phyloP scores from a whole-genome alignment of 2,888 invertebrate species.

The Campoplex capitator region DNA sequence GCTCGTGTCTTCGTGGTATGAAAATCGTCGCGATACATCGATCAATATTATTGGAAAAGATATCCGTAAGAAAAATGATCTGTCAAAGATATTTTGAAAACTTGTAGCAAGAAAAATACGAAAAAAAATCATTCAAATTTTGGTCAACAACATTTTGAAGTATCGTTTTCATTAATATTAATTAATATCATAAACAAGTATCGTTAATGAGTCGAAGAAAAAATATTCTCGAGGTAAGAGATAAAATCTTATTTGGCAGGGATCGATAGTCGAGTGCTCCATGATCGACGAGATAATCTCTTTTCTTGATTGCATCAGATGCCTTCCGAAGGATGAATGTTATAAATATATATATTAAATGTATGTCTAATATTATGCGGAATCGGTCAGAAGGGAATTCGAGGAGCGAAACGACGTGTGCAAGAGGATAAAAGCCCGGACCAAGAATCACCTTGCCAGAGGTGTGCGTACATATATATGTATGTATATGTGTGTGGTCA shows the following conservation, averaged over 20 bases:
- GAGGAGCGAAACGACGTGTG: constrained; percentile 23
- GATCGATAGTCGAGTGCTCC: constrained; percentile 33
- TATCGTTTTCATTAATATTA: not conserved
- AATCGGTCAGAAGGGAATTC: constrained; percentile 52
- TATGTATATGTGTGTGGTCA: constrained; percentile 26
- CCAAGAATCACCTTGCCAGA: constrained; percentile 36
- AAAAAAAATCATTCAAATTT: not conserved
- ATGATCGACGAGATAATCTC: constrained; percentile 53
- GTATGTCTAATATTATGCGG: constrained; percentile 45
- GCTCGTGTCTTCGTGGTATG: too few relatives aligned
- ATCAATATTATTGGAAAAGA: not conserved
- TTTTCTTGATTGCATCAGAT: constrained; percentile 52
- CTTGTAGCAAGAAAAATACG: too few relatives aligned
- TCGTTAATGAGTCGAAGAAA: constrained; percentile 16
- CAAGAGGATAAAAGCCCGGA: constrained; percentile 40
- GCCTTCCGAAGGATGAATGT: constrained; percentile 13
- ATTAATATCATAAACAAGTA: not conserved
- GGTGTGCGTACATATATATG: constrained; percentile 22
- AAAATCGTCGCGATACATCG: not conserved
- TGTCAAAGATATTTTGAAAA: not conserved
- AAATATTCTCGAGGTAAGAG: constrained; percentile 18
- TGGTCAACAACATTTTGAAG: not conserved
- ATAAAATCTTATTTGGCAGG: constrained; percentile 39
- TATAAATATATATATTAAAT: not conserved
- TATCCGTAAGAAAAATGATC: not conserved